phyloP scores from a whole-genome alignment of 2,888 invertebrate genomes.

The Nymphalis polychloros region DNA sequence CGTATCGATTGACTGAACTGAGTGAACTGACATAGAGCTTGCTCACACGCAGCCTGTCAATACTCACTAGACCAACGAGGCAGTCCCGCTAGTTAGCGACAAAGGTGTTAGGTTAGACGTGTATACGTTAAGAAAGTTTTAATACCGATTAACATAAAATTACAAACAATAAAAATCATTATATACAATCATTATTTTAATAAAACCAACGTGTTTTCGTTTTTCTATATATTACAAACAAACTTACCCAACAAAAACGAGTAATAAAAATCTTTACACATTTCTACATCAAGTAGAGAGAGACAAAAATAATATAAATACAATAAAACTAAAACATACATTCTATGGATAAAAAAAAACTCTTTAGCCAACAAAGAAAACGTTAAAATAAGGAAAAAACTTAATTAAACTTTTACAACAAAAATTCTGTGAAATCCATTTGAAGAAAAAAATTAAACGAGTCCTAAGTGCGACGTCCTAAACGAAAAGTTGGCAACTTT shows the following conservation, averaged over 20 bases:
- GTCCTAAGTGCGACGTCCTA: background rate
- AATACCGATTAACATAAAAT: background rate
- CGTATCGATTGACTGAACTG: too few species aligned
- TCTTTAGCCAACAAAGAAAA: background rate
- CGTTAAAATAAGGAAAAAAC: conserved; percentile 3
- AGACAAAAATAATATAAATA: conserved; percentile 17
- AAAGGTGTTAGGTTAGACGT: too few species aligned
- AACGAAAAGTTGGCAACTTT: too few species aligned
- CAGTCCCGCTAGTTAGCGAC: too few species aligned
- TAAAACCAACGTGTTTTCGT: conserved; percentile 30
- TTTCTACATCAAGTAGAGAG: conserved; percentile 21
- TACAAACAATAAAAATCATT: conserved; percentile 24
- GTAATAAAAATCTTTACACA: conserved; percentile 30
- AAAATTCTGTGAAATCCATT: conserved; percentile 8
- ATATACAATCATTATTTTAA: conserved; percentile 31
- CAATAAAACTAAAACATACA: conserved; percentile 30
- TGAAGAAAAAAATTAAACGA: conserved; percentile 3
- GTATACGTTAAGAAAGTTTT: too few species aligned
- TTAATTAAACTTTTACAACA: conserved; percentile 2
- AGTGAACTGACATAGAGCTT: too few species aligned
- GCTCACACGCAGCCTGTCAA: too few species aligned
- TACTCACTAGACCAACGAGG: too few species aligned
- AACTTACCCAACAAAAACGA: conserved; percentile 39
- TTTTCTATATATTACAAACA: conserved; percentile 40
- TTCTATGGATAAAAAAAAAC: conserved; percentile 12